A percentile compares a stretch with the other conserved stretches of the same genome.
phyloP scores from a whole-genome alignment of 2,888 invertebrate genomes.

The Drosophila maculinotata region DNA sequence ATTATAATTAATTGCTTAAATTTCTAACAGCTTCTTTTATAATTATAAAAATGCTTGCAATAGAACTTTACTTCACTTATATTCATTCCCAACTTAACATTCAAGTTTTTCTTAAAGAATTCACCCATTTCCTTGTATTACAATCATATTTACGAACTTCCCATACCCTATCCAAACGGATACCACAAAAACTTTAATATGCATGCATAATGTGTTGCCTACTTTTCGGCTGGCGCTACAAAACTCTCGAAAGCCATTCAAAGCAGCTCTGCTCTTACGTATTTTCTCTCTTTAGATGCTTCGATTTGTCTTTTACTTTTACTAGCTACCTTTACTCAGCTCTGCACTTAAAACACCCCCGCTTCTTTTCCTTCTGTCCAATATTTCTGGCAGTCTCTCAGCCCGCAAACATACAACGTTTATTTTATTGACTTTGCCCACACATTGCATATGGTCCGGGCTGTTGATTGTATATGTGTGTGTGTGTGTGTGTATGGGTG shows the following conservation, averaged over 20 bases:
- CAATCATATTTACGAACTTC: constrained; percentile 7
- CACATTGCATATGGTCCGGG: constrained; percentile 53
- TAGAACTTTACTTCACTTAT: no score
- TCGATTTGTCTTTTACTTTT: constrained; percentile 43
- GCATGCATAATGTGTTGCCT: constrained; percentile 72
- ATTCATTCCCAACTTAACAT: neutral
- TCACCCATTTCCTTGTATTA: neutral
- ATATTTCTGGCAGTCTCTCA: constrained; percentile 23
- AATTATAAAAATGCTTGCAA: no score
- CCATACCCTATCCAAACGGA: constrained; percentile 19
- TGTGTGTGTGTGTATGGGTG: constrained; percentile 24
- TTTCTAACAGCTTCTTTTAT: no score
- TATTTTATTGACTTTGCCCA: constrained; percentile 76
- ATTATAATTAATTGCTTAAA: no score
- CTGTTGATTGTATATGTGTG: constrained; percentile 38
- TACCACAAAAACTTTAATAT: constrained; percentile 47
- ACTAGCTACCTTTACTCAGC: constrained; percentile 29
- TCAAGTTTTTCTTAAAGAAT: neutral
- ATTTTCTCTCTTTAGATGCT: constrained; percentile 21
- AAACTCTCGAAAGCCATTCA: constrained; percentile 33
- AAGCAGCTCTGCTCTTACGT: constrained; percentile 24
- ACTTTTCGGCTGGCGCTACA: constrained; percentile 58
- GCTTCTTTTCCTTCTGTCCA: neutral
- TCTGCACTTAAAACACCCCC: constrained; percentile 15
- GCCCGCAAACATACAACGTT: constrained; percentile 71